Conservation (phyloP, 2,113 vertebrate species). For the Aix galericulata region DNA sequence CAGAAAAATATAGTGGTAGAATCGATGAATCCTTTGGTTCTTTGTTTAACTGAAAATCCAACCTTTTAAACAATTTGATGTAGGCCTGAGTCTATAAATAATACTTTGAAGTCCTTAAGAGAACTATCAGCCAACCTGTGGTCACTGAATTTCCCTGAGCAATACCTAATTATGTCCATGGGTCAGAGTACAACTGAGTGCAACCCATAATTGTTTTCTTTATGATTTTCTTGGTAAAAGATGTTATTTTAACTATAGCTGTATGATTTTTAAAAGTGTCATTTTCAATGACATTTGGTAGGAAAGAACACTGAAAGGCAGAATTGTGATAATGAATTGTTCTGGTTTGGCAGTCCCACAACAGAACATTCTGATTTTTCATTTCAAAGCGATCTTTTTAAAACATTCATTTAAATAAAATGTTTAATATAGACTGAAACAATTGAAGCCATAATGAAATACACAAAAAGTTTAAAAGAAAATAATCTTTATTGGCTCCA, state of each 20-base stretch:
- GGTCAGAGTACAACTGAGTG: neutral
- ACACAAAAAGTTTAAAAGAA: neutral
- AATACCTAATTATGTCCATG: neutral
- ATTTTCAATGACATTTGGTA: neutral
- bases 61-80: neutral
- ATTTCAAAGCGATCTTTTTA: neutral
- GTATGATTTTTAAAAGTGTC: neutral
- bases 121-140: neutral
- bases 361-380: neutral
- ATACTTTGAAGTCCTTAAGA: neutral
- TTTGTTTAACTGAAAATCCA: neutral
- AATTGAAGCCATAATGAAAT: neutral
- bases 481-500: neutral
- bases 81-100: neutral
- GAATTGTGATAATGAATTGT: neutral
- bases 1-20: fast-evolving
- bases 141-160: neutral
- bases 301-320: neutral
- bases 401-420: neutral
- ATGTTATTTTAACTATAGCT: neutral
- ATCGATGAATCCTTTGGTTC: neutral
- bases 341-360: neutral
- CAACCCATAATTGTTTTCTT: neutral
- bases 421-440: neutral
- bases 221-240: neutral